Evolutionary conservation across 2,797 vertebrate species (phyloP).

Genomic region (Taenioides sp.): DNA sequence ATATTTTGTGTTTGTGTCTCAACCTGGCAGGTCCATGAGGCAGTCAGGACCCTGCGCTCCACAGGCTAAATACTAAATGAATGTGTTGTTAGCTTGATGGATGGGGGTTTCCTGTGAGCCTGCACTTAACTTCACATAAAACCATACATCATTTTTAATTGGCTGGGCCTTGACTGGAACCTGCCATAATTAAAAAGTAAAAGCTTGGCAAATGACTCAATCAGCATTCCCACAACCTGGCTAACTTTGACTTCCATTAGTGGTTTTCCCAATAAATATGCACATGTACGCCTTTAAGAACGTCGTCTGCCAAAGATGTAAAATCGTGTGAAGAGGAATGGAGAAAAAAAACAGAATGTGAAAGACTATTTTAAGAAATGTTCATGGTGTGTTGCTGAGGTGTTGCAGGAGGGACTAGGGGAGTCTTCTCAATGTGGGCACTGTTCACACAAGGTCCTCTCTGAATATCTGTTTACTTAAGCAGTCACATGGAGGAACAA

Average conservation of each 20-base stretch:
- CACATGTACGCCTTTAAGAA: constrained; percentile 47
- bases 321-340: constrained; percentile 19
- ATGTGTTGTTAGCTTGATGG: constrained; percentile 72
- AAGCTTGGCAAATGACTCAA: constrained; percentile 71
- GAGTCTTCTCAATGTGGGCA: constrained; percentile 72
- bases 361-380: constrained; percentile 23
- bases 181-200: constrained; percentile 73
- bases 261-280: constrained; percentile 64
- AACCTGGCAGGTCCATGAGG: constrained; percentile 30
- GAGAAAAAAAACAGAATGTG: constrained; percentile 8
- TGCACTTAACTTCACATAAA: constrained; percentile 67
- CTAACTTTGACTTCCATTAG: constrained; percentile 65
- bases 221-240: constrained; percentile 60
- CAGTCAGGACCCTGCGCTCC: constrained; percentile 59
- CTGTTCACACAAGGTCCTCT: constrained; percentile 70
- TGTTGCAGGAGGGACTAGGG: constrained; percentile 44
- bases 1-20: constrained; percentile 57
- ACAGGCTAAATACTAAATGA: constrained; percentile 71
- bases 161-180: constrained; percentile 71
- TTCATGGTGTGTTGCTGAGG: constrained; percentile 21
- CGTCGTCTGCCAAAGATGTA: constrained; percentile 30
- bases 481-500: constrained; percentile 68
- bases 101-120: constrained; percentile 73
- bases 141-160: constrained; percentile 88
- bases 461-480: constrained; percentile 74